Percentiles rank a stretch among this genome's conserved stretches.
These are phyloP conservation scores for Odontophorus gujanensis DNA, from an alignment of 2,113 vertebrate species.

Conservation along the genomic window DNA sequence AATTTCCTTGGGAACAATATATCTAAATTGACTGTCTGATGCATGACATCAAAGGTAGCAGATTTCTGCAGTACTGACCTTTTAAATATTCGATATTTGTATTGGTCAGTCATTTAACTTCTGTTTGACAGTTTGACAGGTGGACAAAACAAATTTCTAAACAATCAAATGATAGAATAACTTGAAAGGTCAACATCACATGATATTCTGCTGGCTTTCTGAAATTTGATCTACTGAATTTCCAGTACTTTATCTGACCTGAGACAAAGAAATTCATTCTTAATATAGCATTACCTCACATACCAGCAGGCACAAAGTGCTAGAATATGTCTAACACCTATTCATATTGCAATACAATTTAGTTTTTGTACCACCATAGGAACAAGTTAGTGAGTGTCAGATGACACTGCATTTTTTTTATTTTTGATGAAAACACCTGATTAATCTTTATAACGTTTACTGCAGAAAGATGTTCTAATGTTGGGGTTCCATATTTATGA, in stretches of 20 bases:
- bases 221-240: background rate
- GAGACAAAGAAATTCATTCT: background rate
- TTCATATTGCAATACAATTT: background rate
- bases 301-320: background rate
- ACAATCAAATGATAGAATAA: background rate
- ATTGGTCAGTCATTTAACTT: background rate
- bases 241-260: background rate
- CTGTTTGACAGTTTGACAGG: background rate
- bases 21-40: background rate
- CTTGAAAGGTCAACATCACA: conserved; percentile 52
- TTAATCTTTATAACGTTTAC: background rate
- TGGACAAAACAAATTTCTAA: conserved; percentile 13
- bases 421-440: background rate
- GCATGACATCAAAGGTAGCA: background rate
- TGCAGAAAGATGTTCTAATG: background rate
- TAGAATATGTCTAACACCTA: background rate
- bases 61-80: conserved; percentile 23
- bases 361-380: background rate
- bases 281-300: background rate
- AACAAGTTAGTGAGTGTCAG: background rate
- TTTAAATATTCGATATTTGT: conserved; percentile 5
- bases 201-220: background rate
- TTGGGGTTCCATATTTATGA: background rate
- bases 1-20: background rate
- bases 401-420: background rate